phyloP scores from a whole-genome alignment of 2,888 invertebrate genomes.

The Entomobrya proxima region DNA sequence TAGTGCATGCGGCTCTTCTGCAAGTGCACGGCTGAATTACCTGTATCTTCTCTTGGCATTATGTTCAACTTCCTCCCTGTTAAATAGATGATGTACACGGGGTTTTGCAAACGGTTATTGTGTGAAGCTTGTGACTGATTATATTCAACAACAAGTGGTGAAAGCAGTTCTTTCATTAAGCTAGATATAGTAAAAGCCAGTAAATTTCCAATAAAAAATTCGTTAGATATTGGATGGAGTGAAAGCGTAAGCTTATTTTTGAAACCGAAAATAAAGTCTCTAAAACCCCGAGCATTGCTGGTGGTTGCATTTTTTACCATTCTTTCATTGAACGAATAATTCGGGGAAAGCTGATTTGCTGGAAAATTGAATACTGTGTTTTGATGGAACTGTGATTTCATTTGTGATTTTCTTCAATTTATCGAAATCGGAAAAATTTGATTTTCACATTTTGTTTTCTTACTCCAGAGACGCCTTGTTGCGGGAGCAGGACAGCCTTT shows the following conservation, averaged over 20 bases:
- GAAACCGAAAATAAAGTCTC: neutral
- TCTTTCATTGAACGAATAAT: neutral
- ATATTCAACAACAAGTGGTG: slow-evolving; percentile 18
- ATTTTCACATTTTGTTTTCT: neutral
- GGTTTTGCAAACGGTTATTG: no score
- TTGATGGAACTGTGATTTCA: neutral
- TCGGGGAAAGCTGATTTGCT: neutral
- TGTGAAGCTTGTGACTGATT: neutral
- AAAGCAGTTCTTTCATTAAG: no score
- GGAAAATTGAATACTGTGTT: neutral
- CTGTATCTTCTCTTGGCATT: neutral
- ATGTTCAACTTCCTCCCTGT: slow-evolving; percentile 27
- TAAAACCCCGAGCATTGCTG: neutral
- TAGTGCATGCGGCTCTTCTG: no score
- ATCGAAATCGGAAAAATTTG: neutral
- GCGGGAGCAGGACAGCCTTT: no score
- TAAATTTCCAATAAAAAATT: slow-evolving; percentile 2
- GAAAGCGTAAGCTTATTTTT: neutral
- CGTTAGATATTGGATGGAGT: no score
- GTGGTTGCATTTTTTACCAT: neutral
- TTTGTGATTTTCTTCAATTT: no score
- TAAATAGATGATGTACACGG: slow-evolving; percentile 3
- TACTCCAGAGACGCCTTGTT: neutral
- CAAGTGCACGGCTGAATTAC: no score
- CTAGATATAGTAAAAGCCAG: neutral